Evolutionary conservation across 1,140 invertebrate species (phyloP).

Genomic region (Antheraea mylitta): DNA sequence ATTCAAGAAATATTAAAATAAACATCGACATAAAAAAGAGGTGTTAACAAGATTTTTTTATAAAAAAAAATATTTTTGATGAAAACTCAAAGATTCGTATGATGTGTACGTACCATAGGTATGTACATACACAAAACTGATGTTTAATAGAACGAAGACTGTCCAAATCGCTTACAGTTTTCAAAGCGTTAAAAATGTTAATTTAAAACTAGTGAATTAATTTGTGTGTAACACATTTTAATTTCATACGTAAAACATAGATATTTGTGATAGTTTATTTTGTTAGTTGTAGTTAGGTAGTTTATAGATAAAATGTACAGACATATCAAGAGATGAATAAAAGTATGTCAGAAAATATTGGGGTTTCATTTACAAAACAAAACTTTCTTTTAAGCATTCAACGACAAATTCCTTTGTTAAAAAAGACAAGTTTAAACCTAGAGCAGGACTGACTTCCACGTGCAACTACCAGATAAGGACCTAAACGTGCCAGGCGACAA

Average conservation of each 20-base stretch:
- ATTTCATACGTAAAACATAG: constrained; percentile 20
- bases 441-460: too few species aligned
- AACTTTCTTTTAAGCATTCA: background rate
- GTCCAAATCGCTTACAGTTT: background rate
- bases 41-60: too few species aligned
- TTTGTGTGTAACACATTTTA: constrained; percentile 27
- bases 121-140: background rate
- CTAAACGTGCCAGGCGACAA: too few species aligned
- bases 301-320: constrained; percentile 5
- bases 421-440: too few species aligned
- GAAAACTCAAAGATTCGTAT: too few species aligned
- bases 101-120: too few species aligned
- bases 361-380: background rate
- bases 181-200: background rate
- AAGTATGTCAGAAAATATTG: constrained; percentile 20
- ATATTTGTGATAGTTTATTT: constrained; percentile 35
- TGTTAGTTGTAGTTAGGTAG: background rate
- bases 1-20: background rate
- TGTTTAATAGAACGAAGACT: background rate
- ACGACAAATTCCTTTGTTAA: too few species aligned
- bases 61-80: too few species aligned
- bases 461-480: too few species aligned
- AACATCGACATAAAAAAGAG: background rate
- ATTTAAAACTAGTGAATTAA: background rate
- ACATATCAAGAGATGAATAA: constrained; percentile 25